These are phyloP conservation scores for Eptesicus fuscus DNA, from an alignment of 2,113 vertebrate genomes.

Conservation along the genomic window DNA sequence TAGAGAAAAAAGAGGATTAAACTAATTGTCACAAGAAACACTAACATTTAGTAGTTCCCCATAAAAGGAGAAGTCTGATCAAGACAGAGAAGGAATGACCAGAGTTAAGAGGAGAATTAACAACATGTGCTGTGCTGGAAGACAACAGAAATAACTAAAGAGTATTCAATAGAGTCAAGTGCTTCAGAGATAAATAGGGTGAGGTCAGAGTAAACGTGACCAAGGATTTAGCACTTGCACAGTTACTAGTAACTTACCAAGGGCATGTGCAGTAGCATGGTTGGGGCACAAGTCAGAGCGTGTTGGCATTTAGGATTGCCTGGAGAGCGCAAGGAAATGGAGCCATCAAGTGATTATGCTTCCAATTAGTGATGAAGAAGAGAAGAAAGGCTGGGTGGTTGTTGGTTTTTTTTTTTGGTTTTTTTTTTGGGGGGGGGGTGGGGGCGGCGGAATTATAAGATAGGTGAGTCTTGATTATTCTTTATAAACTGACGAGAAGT, in stretches of 20 bases:
- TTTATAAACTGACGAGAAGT: not conserved
- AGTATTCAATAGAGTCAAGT: not conserved
- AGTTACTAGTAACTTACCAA: not conserved
- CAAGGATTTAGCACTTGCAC: not conserved
- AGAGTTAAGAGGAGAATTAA: not conserved
- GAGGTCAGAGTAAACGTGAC: not conserved
- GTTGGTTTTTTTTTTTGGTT: too few species aligned
- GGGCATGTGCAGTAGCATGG: not conserved
- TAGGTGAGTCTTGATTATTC: not conserved
- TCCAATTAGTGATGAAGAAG: not conserved
- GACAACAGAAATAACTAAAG: not conserved
- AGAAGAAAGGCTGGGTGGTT: not conserved
- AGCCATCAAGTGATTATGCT: not conserved
- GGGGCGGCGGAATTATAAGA: not conserved
- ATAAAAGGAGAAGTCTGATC: not conserved
- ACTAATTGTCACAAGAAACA: not conserved
- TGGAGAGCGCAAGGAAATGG: not conserved
- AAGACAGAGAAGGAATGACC: not conserved
- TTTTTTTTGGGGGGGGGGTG: too few species aligned
- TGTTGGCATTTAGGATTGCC: not conserved
- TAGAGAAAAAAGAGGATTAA: not conserved
- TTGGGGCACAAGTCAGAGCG: not conserved
- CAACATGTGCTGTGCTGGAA: not conserved
- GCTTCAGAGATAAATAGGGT: not conserved
- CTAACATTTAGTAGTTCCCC: not conserved